Evolutionary conservation across 1,140 invertebrate species (phyloP).

Genomic region (Danaus plexippus): DNA sequence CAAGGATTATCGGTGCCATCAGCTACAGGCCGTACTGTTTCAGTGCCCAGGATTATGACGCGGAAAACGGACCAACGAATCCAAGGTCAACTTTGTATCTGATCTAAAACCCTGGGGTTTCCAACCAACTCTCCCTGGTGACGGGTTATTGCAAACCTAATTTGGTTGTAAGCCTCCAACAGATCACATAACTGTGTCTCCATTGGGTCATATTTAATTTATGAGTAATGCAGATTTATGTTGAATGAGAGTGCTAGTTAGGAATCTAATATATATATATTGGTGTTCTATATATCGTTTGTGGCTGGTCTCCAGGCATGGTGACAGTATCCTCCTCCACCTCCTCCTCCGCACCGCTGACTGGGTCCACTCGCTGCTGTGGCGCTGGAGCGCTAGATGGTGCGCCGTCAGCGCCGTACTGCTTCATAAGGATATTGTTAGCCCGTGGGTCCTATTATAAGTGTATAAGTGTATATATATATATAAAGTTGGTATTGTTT

Average conservation of each 20-base stretch:
- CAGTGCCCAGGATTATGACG: constrained; percentile 48
- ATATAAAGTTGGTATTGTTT: neutral
- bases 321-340: constrained; percentile 45
- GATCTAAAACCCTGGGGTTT: neutral
- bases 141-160: no score
- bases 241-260: no score
- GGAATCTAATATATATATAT: no score
- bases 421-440: constrained; percentile 79
- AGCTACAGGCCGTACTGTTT: constrained; percentile 76
- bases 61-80: constrained; percentile 48
- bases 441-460: constrained; percentile 68
- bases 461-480: neutral
- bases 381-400: constrained; percentile 72
- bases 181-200: no score
- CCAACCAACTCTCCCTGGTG: no score
- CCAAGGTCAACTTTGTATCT: constrained; percentile 32
- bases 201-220: no score
- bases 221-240: no score
- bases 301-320: constrained; percentile 24
- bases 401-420: constrained; percentile 75
- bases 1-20: constrained; percentile 75
- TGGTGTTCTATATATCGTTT: no score
- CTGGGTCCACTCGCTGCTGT: constrained; percentile 70
- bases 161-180: no score
- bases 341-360: constrained; percentile 65